A percentile compares a stretch with the other conserved stretches of the same genome.
Conservation (phyloP, 2,888 invertebrate genomes). For the Heliconius ismenius region DNA sequence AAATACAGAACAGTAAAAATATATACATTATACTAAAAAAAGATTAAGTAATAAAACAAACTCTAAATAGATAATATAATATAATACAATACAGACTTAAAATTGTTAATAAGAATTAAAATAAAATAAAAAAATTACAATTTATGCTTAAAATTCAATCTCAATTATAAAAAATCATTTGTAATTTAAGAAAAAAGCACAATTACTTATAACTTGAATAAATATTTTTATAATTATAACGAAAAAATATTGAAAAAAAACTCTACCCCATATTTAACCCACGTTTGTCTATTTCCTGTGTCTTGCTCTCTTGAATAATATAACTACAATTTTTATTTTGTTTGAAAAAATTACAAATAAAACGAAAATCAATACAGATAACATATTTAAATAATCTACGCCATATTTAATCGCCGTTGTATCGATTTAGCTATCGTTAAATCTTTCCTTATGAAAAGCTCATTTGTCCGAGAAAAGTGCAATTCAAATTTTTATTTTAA, state of each 20-base stretch:
- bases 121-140: conserved; percentile 1
- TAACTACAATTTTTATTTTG: too few relatives aligned
- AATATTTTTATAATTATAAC: too few relatives aligned
- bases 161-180: conserved; percentile 1
- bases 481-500: neutral
- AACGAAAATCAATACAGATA: neutral
- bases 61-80: conserved; percentile 8
- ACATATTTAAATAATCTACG: neutral
- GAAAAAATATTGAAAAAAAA: too few relatives aligned
- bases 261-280: too few relatives aligned
- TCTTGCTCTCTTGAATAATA: too few relatives aligned
- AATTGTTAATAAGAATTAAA: neutral
- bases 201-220: too few relatives aligned
- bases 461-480: neutral
- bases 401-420: neutral
- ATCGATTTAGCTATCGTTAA: too few relatives aligned
- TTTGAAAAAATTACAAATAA: neutral
- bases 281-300: too few relatives aligned
- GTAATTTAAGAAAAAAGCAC: neutral
- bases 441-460: neutral
- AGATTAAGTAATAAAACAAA: neutral
- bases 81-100: neutral
- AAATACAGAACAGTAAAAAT: neutral
- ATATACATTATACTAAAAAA: conserved; percentile 1
- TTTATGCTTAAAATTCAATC: conserved; percentile 9